A percentile compares a stretch with the other conserved stretches of the same genome.
These are phyloP conservation scores for Typhlomys cinereus DNA, from an alignment of 2,113 vertebrate species.

Conservation along the genomic window DNA sequence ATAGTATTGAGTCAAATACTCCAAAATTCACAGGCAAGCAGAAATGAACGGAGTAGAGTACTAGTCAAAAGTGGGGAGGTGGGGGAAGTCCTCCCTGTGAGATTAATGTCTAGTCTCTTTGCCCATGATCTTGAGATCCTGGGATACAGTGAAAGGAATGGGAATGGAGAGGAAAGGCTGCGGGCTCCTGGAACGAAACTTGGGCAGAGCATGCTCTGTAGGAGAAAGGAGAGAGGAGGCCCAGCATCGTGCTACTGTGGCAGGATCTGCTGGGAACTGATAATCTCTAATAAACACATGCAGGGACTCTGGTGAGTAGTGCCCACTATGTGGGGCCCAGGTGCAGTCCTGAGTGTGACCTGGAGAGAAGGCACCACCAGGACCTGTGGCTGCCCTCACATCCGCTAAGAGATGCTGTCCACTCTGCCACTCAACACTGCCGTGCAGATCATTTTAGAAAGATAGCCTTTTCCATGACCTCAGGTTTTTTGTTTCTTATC, in stretches of 20 bases:
- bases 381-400: fast-evolving
- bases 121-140: neutral
- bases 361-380: fast-evolving
- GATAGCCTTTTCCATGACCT: neutral
- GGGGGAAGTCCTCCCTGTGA: neutral
- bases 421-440: too few species aligned
- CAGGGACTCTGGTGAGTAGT: neutral
- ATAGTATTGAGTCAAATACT: neutral
- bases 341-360: neutral
- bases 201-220: fast-evolving
- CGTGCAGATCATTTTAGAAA: neutral
- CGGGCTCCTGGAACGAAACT: neutral
- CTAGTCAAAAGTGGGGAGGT: neutral
- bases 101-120: neutral
- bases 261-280: neutral
- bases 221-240: too few species aligned
- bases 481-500: neutral
- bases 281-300: neutral
- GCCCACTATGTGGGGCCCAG: fast-evolving
- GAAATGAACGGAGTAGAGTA: neutral
- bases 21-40: neutral
- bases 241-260: too few species aligned
- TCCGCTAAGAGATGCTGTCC: neutral
- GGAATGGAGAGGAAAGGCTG: neutral
- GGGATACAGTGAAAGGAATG: neutral